Evolutionary conservation across 2,888 invertebrate genomes (phyloP), one percentile per base, ranked within the genome.

Genomic region (Eupithecia abbreviata): DNA sequence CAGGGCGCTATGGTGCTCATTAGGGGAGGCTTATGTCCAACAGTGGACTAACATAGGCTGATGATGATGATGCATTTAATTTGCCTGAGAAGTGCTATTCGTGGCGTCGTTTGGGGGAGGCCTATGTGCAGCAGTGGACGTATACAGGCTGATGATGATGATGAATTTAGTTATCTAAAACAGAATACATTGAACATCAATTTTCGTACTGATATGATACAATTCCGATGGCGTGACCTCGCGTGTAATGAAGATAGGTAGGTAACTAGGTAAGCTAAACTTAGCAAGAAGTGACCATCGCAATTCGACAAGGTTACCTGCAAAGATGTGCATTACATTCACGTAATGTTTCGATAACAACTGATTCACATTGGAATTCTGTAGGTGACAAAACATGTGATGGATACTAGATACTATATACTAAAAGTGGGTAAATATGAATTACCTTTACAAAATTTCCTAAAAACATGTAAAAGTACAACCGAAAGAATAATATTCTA

Each of bases 211-310:
- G 58, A 58, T 58, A 5, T 58, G 18, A 18, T 10, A 18, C 58
- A 18, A 58, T 18, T 58, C n/a, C 58, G 58, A 58, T 18, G 18
- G 58, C 10, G 18, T 9, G 58, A 18, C 58, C 58, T 58, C 10
- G 58, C 10, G 3, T 58, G 18, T 58, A 18, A 58, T 10, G 9
- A 58, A 58, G 10, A 10, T 55, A 55, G 0, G n/a, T 51, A 12
- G 10, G n/a, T 51, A 51, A 5, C 13, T 49, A 51, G 55, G n/a
- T 58, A 0, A 62, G 12, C 30, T 62, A 30, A 62, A 12, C 62
- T 62, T 12, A 30, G 62, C 62, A 62, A 62, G 62, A 62, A 62
- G 62, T 62, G 30, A 62, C 62, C 62, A 62, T 62, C 30, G 62
- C 62, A 12, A 62, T 62, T 62, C 62, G 30, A 30, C 62, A 62